These are phyloP conservation scores for Eurystomus gularis DNA, from an alignment of 2,113 vertebrate species.

Conservation along the genomic window DNA sequence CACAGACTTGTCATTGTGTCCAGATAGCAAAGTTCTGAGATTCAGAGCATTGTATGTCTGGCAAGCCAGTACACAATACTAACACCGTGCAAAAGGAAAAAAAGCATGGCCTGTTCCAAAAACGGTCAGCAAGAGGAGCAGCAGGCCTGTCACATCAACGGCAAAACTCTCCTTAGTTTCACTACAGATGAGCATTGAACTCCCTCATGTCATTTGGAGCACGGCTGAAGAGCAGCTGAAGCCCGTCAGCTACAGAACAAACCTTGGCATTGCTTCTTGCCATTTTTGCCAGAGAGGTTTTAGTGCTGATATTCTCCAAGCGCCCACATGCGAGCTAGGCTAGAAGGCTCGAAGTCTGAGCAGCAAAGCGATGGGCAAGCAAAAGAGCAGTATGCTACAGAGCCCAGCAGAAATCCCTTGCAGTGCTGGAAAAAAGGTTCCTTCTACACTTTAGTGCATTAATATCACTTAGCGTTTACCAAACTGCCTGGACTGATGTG, in stretches of 20 bases:
- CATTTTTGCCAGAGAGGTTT: not conserved
- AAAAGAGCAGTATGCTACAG: not conserved
- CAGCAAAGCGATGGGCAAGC: not conserved
- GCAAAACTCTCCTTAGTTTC: not conserved
- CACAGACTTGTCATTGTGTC: not conserved
- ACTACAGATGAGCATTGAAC: not conserved
- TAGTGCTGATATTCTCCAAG: not conserved
- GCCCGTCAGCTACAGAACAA: not conserved
- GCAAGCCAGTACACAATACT: not conserved
- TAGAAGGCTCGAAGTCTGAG: not conserved
- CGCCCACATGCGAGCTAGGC: not conserved
- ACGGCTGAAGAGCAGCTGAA: not conserved
- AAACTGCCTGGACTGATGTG: not conserved
- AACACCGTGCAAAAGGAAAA: not conserved
- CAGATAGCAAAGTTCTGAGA: not conserved
- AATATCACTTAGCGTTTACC: not conserved
- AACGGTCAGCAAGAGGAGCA: not conserved
- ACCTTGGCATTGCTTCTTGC: slow-evolving; percentile 19
- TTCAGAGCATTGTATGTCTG: not conserved
- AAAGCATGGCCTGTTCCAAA: not conserved
- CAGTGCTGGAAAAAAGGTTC: not conserved
- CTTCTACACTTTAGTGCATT: not conserved
- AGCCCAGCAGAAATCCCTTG: not conserved
- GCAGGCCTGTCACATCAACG: not conserved
- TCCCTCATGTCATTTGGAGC: not conserved